A percentile compares a stretch with the other conserved stretches of the same genome.
phyloP scores from a whole-genome alignment of 2,113 vertebrate species.

The Halichoerus grypus region DNA sequence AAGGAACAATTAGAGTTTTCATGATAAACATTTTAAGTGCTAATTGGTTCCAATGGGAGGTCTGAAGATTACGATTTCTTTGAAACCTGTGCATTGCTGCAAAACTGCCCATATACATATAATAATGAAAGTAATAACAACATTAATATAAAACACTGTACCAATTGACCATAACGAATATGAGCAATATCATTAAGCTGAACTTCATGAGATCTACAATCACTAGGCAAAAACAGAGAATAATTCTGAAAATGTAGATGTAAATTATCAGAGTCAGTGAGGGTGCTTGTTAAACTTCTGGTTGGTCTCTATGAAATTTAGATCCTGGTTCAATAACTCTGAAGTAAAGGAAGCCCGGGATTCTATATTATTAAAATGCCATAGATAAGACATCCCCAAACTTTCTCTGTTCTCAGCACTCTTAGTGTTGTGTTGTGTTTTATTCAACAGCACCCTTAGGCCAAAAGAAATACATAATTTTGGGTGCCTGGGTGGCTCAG shows the following conservation, averaged over 20 bases:
- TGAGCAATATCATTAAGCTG: neutral
- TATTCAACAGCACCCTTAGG: neutral
- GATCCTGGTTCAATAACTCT: neutral
- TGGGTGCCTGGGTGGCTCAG: no score
- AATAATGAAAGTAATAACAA: neutral
- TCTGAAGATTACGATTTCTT: slow-evolving; percentile 25
- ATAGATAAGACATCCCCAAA: neutral
- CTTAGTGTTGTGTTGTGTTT: neutral
- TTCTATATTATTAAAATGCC: neutral
- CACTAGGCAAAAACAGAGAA: neutral
- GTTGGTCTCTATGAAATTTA: neutral
- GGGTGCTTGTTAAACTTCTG: neutral
- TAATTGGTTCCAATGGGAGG: slow-evolving; percentile 59
- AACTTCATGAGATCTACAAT: neutral
- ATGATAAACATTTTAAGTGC: slow-evolving; percentile 55
- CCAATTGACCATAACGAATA: neutral
- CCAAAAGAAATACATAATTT: neutral
- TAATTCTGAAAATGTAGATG: neutral
- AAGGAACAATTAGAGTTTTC: slow-evolving; percentile 62
- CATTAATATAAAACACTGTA: neutral
- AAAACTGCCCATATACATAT: neutral
- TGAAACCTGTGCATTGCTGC: neutral
- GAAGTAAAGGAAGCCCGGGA: neutral
- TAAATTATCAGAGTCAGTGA: neutral
- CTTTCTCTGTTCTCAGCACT: neutral